Evolutionary conservation across 2,113 vertebrate species (phyloP).

Genomic region (Syngnathus floridae): DNA sequence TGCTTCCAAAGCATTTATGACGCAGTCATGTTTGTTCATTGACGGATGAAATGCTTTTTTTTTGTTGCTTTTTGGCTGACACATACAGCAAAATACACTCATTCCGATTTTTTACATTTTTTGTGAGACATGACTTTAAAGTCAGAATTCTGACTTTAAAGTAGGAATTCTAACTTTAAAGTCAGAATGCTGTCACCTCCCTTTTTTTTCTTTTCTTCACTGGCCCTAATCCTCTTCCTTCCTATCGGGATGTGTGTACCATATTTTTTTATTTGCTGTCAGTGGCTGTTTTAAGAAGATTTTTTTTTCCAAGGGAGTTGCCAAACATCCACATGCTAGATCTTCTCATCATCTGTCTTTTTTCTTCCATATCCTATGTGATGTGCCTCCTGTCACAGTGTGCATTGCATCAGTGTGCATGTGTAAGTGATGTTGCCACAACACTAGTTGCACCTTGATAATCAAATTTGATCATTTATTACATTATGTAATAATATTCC

Average conservation of each 20-base stretch:
- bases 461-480: background rate
- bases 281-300: slow-evolving; percentile 4
- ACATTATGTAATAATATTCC: too few relatives aligned
- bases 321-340: slow-evolving; percentile 42
- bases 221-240: too few relatives aligned
- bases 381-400: slow-evolving; percentile 32
- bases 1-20: slow-evolving; percentile 22
- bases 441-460: background rate
- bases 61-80: slow-evolving; percentile 53
- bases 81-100: slow-evolving; percentile 5
- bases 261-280: slow-evolving; percentile 27
- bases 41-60: slow-evolving; percentile 28
- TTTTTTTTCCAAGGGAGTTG: slow-evolving; percentile 19
- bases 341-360: slow-evolving; percentile 16
- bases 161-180: too few relatives aligned
- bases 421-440: background rate
- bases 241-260: background rate
- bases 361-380: slow-evolving; percentile 30
- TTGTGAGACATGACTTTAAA: too few relatives aligned
- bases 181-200: too few relatives aligned
- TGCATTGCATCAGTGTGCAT: slow-evolving; percentile 17
- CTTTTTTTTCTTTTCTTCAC: too few relatives aligned
- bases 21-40: slow-evolving; percentile 31
- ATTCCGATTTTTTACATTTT: background rate
- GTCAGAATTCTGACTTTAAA: too few relatives aligned